A percentile compares a stretch with the other conserved stretches of the same genome.
phyloP scores from a whole-genome alignment of 2,797 vertebrate genomes.

The Clarias platycephalus region DNA sequence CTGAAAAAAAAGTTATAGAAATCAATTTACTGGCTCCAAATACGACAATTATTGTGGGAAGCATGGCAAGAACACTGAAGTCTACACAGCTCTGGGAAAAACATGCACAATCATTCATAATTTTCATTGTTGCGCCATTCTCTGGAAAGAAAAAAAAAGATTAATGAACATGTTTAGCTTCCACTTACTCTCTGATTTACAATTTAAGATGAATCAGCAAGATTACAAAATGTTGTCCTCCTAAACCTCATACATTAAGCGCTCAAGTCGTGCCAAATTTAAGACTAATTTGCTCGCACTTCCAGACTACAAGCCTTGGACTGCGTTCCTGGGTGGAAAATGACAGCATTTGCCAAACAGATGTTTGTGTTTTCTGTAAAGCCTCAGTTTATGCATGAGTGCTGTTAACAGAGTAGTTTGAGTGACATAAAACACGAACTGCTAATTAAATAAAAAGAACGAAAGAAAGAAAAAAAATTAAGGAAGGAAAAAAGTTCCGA shows the following conservation, averaged over 20 bases:
- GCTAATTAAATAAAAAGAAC: conserved; percentile 26
- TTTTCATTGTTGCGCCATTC: conserved; percentile 40
- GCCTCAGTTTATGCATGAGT: conserved; percentile 19
- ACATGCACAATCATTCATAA: conserved; percentile 43
- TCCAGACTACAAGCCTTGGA: conserved; percentile 43
- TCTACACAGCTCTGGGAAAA: conserved; percentile 22
- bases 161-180: conserved; percentile 43
- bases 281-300: conserved; percentile 51
- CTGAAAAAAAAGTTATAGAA: conserved; percentile 22
- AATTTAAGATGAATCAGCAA: conserved; percentile 48
- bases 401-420: conserved; percentile 39
- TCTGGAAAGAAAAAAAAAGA: conserved; percentile 32
- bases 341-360: conserved; percentile 56
- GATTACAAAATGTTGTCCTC: conserved; percentile 49
- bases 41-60: conserved; percentile 42
- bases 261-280: conserved; percentile 52
- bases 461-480: conserved; percentile 13
- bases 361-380: conserved; percentile 60
- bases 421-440: conserved; percentile 38
- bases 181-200: conserved; percentile 41
- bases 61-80: conserved; percentile 36
- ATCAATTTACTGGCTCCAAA: conserved; percentile 17
- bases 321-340: conserved; percentile 47
- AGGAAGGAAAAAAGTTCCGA: not conserved
- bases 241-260: conserved; percentile 52